Percentiles rank a stretch among this genome's conserved stretches.
Evolutionary conservation across 1,140 invertebrate genomes (phyloP).

Genomic region (Periplaneta americana): DNA sequence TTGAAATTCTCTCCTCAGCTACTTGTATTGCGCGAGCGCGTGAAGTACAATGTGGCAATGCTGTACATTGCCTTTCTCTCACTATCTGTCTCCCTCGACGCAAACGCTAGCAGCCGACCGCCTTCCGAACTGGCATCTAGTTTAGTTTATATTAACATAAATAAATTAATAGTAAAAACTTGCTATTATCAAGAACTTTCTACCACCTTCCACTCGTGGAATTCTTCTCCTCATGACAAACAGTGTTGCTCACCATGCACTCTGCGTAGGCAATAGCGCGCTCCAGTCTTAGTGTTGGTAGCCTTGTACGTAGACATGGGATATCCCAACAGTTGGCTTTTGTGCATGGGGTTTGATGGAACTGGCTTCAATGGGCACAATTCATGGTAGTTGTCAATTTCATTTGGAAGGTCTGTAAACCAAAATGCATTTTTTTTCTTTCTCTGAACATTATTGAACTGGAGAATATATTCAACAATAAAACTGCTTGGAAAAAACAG

Average conservation of each 20-base stretch:
- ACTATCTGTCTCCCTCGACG: too few relatives aligned
- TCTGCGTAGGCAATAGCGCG: conserved; percentile 79
- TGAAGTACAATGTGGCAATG: too few relatives aligned
- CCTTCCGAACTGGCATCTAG: too few relatives aligned
- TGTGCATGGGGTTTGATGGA: conserved; percentile 32
- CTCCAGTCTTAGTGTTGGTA: conserved; percentile 80
- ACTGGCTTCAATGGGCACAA: conserved; percentile 73
- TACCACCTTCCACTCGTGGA: neutral
- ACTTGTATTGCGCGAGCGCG: too few relatives aligned
- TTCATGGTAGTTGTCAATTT: conserved; percentile 87
- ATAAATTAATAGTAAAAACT: neutral
- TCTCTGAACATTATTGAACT: too few relatives aligned
- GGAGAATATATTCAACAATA: too few relatives aligned
- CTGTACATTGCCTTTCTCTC: too few relatives aligned
- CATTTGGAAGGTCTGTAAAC: conserved; percentile 66
- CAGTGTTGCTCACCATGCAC: conserved; percentile 66
- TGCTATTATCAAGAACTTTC: neutral
- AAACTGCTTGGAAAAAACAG: too few relatives aligned
- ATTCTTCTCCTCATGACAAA: neutral
- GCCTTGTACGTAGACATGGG: conserved; percentile 89
- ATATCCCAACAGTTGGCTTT: conserved; percentile 66
- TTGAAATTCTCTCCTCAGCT: too few relatives aligned
- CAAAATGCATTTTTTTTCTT: too few relatives aligned
- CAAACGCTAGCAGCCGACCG: too few relatives aligned
- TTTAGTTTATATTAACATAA: too few relatives aligned